Conservation (phyloP, 92 coral and sea anemone genomes). For the Metridium senile region DNA sequence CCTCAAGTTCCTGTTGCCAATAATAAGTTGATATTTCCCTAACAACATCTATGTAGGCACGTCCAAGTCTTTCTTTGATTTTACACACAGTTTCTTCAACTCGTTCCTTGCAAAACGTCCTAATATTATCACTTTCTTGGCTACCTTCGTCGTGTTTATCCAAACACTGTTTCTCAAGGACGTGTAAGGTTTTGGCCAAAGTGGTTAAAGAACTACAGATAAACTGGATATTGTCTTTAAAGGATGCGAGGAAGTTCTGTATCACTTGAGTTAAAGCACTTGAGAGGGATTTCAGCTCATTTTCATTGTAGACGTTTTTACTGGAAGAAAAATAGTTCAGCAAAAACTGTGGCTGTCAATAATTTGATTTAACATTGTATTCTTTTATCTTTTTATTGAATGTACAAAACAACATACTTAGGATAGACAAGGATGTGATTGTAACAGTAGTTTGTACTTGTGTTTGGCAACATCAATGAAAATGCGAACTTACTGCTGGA, state of each 20-base stretch:
- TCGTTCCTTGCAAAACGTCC: background rate
- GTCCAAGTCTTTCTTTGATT: background rate
- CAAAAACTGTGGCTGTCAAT: background rate
- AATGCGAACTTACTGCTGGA: too few species aligned
- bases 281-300: conserved; percentile 7
- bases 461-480: too few species aligned
- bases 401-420: too few species aligned
- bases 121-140: background rate
- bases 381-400: too few species aligned
- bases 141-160: background rate
- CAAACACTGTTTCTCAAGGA: background rate
- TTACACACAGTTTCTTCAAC: background rate
- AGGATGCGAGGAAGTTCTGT: background rate
- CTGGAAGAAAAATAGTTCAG: background rate
- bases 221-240: background rate
- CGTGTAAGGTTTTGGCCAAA: conserved; percentile 5
- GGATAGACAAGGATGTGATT: too few species aligned
- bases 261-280: conserved; percentile 9
- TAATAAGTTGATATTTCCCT: background rate
- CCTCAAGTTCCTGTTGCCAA: background rate
- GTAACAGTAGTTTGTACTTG: too few species aligned
- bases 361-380: too few species aligned
- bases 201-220: conserved; percentile 1
- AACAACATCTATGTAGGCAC: background rate
- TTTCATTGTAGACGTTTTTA: background rate